Percentiles rank a stretch among this genome's conserved stretches.
Evolutionary conservation across 1,140 invertebrate genomes (phyloP).

Genomic region (Drosophila bocki): DNA sequence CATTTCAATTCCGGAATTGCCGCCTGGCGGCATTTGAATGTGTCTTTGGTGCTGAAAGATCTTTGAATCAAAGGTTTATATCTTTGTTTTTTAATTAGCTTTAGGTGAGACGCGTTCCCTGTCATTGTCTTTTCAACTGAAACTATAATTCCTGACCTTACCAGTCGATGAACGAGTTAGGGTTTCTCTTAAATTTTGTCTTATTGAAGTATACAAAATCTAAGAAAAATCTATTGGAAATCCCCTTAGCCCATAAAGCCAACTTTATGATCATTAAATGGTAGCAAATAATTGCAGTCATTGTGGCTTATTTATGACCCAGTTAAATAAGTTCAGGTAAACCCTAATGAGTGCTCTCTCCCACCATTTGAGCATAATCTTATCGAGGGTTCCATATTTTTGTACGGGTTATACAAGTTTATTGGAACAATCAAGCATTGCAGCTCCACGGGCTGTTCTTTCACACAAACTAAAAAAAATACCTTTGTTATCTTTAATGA

Average conservation of each 20-base stretch:
- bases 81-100: neutral
- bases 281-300: neutral
- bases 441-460: too few relatives aligned
- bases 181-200: neutral
- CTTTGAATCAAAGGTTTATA: neutral
- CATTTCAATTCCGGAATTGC: slow-evolving; percentile 41
- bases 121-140: neutral
- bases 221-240: too few relatives aligned
- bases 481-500: slow-evolving; percentile 5
- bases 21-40: slow-evolving; percentile 12
- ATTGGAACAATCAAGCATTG: slow-evolving; percentile 7
- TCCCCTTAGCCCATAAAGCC: neutral
- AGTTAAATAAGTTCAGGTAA: slow-evolving; percentile 37
- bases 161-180: neutral
- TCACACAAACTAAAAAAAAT: slow-evolving; percentile 4
- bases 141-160: neutral
- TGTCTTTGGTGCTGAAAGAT: neutral
- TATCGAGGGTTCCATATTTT: slow-evolving; percentile 12
- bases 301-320: slow-evolving; percentile 34
- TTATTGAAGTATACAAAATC: too few relatives aligned
- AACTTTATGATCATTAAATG: neutral
- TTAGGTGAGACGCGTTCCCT: neutral
- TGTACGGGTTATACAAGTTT: slow-evolving; percentile 29
- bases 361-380: neutral
- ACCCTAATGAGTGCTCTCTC: neutral